Evolutionary conservation across 2,888 invertebrate genomes (phyloP), one percentile per base, ranked within the genome.

Genomic region (Eucriotettix oculatus): DNA sequence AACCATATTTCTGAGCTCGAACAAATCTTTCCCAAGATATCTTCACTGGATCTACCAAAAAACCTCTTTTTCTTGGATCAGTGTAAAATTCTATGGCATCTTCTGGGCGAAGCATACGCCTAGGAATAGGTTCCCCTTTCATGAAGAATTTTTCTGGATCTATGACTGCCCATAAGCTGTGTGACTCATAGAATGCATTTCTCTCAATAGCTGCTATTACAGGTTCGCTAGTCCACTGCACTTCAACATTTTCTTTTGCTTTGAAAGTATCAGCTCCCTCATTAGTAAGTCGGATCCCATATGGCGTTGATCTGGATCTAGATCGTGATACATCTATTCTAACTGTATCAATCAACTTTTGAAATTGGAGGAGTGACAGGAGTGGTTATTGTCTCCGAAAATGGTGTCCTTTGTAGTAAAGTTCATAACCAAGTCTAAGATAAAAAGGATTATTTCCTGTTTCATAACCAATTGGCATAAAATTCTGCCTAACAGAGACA

Each of bases 201-300:
- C 79, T 85, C 73, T 99, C 99, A 65, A 99, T 80, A 1, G 98
- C 93, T 41, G 99, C 96, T 68, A 99, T 96, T 0, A 92, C 90
- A 58, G 81, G 75, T 74, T 98, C 97, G 68, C 81, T 85, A 0
- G 94, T 89, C 87, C 94, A 94, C 70, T 99, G 99, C 1, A 99
- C 95, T 78, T 99, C 99, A 68, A 99, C 86, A 70, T 95, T 94
- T 29, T 99, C 76, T 77, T 93, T 91, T 2, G 92, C 83, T 66
- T 81, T 77, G 73, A 99, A 98, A 56, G 76, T 72, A 72, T 97
- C 91, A 14, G 84, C 82, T 12, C 97, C 97, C 71, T 94, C 93
- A 74, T 95, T 95, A 1, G 91, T 94, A 58, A 99, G 76, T 69
- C 97, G 84, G 65, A 98, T 79, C 10, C 98, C 98, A 75, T 95